phyloP scores from a whole-genome alignment of 2,888 invertebrate genomes.

The Hoplodrina ambigua region DNA sequence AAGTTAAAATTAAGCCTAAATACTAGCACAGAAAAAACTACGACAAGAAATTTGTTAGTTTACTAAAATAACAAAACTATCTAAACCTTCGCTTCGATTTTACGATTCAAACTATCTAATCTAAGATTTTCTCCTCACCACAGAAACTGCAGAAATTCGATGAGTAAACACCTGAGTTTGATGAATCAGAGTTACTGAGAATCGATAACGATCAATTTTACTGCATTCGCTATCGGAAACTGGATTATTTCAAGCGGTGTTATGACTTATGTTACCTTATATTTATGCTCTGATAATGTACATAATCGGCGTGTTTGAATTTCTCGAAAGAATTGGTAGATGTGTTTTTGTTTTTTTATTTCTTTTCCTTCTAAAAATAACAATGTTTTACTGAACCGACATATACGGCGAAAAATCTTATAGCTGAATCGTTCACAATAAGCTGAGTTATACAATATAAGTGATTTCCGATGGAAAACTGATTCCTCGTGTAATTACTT shows the following conservation, averaged over 20 bases:
- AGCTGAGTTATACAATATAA: too few species aligned
- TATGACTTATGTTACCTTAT: slow-evolving; percentile 55
- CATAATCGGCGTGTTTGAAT: slow-evolving; percentile 5
- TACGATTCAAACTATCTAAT: slow-evolving; percentile 13
- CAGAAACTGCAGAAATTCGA: slow-evolving; percentile 44
- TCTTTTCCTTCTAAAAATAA: not conserved
- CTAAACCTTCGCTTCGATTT: not conserved
- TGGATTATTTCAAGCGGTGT: slow-evolving; percentile 49
- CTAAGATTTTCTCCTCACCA: slow-evolving; percentile 45
- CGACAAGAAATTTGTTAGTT: not conserved
- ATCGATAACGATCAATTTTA: slow-evolving; percentile 71
- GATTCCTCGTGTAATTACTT: too few species aligned
- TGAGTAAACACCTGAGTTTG: slow-evolving; percentile 61
- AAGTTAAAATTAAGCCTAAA: not conserved
- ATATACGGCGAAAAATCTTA: too few species aligned
- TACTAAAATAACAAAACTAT: not conserved
- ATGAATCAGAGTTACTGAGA: slow-evolving; percentile 67
- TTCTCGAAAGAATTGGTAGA: slow-evolving; percentile 9
- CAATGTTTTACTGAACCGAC: too few species aligned
- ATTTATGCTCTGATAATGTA: slow-evolving; percentile 39
- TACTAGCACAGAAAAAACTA: not conserved
- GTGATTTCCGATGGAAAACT: too few species aligned
- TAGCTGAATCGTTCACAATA: too few species aligned
- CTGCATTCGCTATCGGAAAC: slow-evolving; percentile 66
- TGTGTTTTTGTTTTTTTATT: not conserved